Conservation (phyloP, 2,888 invertebrate genomes). For the Parnassius mnemosyne region DNA sequence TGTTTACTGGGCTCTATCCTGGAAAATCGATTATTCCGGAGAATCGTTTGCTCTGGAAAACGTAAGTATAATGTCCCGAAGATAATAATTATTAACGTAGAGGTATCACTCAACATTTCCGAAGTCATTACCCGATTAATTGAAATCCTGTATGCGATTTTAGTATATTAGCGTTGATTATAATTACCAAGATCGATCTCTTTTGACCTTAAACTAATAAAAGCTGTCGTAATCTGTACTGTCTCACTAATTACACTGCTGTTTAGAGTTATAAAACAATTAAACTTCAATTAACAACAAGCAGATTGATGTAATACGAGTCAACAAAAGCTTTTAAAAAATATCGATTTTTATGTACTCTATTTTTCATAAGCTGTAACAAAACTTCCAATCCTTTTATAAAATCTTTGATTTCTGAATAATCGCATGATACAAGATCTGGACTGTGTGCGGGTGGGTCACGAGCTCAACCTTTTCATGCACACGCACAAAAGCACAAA, state of each 20-base stretch:
- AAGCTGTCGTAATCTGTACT: slow-evolving; percentile 6
- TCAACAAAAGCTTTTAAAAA: background rate
- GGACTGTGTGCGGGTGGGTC: too few species aligned
- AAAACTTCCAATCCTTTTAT: too few species aligned
- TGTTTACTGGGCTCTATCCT: too few species aligned
- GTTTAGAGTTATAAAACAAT: slow-evolving; percentile 19
- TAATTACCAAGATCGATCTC: slow-evolving; percentile 18
- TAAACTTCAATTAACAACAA: slow-evolving; percentile 13
- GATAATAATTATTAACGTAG: too few species aligned
- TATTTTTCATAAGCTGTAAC: background rate
- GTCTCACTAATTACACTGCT: slow-evolving; percentile 12
- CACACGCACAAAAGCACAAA: too few species aligned
- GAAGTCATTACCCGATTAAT: background rate
- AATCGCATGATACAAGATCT: too few species aligned
- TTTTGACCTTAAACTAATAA: slow-evolving; percentile 17
- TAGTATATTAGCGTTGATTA: slow-evolving; percentile 6
- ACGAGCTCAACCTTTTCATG: too few species aligned
- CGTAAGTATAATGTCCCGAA: too few species aligned
- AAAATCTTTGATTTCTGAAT: too few species aligned
- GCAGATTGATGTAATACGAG: background rate
- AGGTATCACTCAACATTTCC: too few species aligned
- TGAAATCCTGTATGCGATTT: slow-evolving; percentile 17
- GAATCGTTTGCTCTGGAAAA: too few species aligned
- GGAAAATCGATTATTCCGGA: too few species aligned
- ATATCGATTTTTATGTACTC: background rate